Conservation (phyloP, 2,113 vertebrate genomes). For the Plotosus lineatus region DNA sequence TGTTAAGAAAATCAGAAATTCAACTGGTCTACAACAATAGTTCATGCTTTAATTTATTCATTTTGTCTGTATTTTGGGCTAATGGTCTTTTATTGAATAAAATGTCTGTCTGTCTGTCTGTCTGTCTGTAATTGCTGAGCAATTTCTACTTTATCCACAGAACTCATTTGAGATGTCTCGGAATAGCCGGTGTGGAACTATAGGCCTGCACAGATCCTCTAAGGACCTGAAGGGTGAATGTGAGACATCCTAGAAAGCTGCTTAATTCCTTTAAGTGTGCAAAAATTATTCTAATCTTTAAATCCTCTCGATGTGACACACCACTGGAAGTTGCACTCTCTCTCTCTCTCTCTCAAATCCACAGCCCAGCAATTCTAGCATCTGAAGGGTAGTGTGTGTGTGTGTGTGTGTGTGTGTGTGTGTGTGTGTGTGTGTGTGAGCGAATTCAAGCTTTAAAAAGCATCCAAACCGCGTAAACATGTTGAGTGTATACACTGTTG, state of each 20-base stretch:
- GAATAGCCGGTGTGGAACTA: background rate
- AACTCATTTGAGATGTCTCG: background rate
- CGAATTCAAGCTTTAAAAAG: background rate
- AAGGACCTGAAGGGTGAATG: constrained; percentile 28
- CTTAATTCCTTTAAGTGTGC: constrained; percentile 42
- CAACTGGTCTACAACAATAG: too few species aligned
- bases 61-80: too few species aligned
- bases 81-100: too few species aligned
- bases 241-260: constrained; percentile 30
- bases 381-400: background rate
- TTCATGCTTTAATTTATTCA: too few species aligned
- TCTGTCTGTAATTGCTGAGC: too few species aligned
- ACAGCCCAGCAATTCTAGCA: background rate
- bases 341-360: constrained; percentile 5
- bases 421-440: too few species aligned
- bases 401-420: too few species aligned
- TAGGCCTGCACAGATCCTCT: background rate
- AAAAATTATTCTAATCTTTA: constrained; percentile 44
- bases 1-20: too few species aligned
- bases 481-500: background rate
- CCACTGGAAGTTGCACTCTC: constrained; percentile 27
- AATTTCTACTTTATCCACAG: background rate
- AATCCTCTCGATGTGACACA: constrained; percentile 43
- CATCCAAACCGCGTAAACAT: background rate
- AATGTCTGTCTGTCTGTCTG: too few species aligned